Percentiles rank a stretch among this genome's conserved stretches.
These are phyloP conservation scores for Aix galericulata DNA, from an alignment of 2,113 vertebrate genomes.

Conservation along the genomic window DNA sequence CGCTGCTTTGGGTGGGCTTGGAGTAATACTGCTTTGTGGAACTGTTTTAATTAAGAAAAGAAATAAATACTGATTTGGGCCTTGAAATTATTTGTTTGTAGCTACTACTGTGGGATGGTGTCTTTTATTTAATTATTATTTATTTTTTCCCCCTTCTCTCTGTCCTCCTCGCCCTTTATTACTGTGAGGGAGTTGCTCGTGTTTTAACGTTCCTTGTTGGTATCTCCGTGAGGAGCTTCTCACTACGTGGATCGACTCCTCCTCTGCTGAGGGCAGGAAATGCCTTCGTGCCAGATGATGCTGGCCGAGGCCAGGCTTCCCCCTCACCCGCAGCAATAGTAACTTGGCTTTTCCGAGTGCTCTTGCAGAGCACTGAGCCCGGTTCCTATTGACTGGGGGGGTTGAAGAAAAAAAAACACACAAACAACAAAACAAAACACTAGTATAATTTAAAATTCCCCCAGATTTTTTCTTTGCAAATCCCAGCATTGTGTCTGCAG, in stretches of 20 bases:
- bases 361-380: not conserved
- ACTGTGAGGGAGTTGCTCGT: not conserved
- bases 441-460: not conserved
- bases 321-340: not conserved
- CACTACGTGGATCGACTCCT: not conserved
- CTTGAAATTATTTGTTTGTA: not conserved
- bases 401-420: not conserved
- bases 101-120: not conserved
- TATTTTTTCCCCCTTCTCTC: not conserved
- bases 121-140: not conserved
- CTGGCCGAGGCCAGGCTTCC: not conserved
- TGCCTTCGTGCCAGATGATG: not conserved
- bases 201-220: not conserved
- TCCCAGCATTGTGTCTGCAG: accelerated
- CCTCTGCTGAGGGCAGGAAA: not conserved
- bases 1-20: slow-evolving; percentile 2
- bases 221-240: not conserved
- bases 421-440: not conserved
- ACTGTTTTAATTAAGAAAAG: not conserved
- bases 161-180: not conserved
- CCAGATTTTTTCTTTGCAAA: not conserved
- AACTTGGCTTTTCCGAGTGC: not conserved
- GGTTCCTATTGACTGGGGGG: not conserved
- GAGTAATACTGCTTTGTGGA: not conserved
- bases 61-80: not conserved